phyloP scores from a whole-genome alignment of 2,797 vertebrate species.

The Eospalax fontanierii region DNA sequence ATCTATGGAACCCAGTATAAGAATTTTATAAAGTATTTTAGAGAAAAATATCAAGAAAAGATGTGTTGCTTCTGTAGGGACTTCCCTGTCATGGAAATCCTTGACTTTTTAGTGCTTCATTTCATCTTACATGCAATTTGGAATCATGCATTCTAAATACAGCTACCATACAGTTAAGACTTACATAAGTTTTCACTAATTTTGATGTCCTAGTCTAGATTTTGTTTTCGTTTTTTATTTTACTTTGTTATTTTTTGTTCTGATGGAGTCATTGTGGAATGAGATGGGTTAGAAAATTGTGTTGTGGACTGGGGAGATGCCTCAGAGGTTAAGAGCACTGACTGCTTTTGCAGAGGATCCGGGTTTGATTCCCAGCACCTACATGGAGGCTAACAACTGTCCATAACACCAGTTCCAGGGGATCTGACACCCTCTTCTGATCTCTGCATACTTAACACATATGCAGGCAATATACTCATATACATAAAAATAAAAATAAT shows the following conservation, averaged over 20 bases:
- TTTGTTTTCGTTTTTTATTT: constrained; percentile 41
- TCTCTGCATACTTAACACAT: no score
- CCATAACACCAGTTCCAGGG: no score
- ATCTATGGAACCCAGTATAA: neutral
- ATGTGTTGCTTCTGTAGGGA: neutral
- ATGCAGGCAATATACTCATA: no score
- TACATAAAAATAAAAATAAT: no score
- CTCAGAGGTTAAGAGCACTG: no score
- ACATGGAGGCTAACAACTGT: no score
- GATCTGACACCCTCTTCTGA: no score
- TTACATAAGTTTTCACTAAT: neutral
- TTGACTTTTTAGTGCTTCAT: neutral
- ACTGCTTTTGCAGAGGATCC: no score
- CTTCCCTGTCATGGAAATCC: neutral
- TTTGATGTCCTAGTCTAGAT: constrained; percentile 26
- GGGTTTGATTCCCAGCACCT: no score
- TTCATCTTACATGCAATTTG: neutral
- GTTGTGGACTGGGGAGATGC: no score
- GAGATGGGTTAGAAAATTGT: neutral
- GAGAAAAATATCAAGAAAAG: constrained; percentile 43
- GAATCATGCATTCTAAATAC: constrained; percentile 2
- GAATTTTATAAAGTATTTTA: neutral
- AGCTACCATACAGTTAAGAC: neutral
- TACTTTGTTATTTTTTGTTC: constrained; percentile 17
- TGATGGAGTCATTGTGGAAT: constrained; percentile 25